Evolutionary conservation across 2,888 invertebrate genomes (phyloP).

Genomic region (Lasioglossum marginatum): DNA sequence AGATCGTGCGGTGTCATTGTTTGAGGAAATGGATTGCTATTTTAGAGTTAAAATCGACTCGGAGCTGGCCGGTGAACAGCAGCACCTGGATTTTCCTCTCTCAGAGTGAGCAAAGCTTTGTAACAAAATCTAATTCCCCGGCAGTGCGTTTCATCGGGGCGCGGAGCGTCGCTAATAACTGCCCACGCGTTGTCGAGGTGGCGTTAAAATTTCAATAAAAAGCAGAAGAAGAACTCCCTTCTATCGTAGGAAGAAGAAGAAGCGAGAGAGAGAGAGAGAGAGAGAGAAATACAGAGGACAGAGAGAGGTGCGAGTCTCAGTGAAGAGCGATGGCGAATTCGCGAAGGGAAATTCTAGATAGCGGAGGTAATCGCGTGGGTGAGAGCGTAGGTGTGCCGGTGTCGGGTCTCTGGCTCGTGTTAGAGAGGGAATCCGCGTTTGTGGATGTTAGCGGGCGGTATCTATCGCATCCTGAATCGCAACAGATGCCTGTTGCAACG

Average conservation of each 20-base stretch:
- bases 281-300: not conserved
- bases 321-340: slow-evolving; percentile 2
- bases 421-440: slow-evolving; percentile 56
- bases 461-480: slow-evolving; percentile 81
- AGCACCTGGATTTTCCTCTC: not conserved
- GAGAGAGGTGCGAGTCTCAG: not conserved
- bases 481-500: slow-evolving; percentile 84
- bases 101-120: not conserved
- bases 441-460: slow-evolving; percentile 66
- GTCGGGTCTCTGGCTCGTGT: slow-evolving; percentile 10
- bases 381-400: slow-evolving; percentile 11
- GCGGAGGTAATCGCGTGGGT: slow-evolving; percentile 7
- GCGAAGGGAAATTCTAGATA: slow-evolving; percentile 7
- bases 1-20: not conserved
- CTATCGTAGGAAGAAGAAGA: not conserved
- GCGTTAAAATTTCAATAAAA: not conserved
- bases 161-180: not conserved
- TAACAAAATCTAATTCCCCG: not conserved
- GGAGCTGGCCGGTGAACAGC: not conserved
- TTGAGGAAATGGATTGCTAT: not conserved
- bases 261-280: not conserved
- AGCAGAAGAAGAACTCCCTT: not conserved
- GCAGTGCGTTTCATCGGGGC: not conserved
- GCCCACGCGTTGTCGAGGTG: not conserved
- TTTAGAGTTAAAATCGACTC: not conserved